Conservation (phyloP, 1,140 invertebrate species). For the Hycleus cichorii region DNA sequence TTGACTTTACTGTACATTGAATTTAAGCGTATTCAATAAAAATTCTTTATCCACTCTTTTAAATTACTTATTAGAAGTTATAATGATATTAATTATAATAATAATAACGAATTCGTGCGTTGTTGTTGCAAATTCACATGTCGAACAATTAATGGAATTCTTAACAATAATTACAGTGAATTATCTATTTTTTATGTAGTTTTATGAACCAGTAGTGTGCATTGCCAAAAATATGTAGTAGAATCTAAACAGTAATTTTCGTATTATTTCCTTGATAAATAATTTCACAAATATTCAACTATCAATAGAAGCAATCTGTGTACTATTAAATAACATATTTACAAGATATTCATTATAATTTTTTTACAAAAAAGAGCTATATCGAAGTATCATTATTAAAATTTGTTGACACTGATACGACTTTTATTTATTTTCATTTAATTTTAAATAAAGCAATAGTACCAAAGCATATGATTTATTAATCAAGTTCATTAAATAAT, state of each 20-base stretch:
- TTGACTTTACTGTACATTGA: slow-evolving; percentile 24
- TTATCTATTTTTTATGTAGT: neutral
- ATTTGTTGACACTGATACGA: neutral
- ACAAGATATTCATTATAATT: slow-evolving; percentile 16
- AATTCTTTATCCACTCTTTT: slow-evolving; percentile 16
- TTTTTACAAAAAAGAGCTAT: slow-evolving; percentile 15
- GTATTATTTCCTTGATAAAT: too few species aligned
- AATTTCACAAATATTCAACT: too few species aligned
- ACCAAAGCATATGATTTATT: slow-evolving; percentile 32
- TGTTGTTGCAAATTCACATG: slow-evolving; percentile 11
- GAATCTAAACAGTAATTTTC: too few species aligned
- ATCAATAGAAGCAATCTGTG: neutral
- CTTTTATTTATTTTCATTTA: neutral
- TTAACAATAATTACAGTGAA: neutral
- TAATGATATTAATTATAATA: too few species aligned
- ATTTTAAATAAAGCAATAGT: slow-evolving; percentile 37
- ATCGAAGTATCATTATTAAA: slow-evolving; percentile 1
- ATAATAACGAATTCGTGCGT: slow-evolving; percentile 14
- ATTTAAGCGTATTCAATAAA: slow-evolving; percentile 22
- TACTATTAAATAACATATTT: slow-evolving; percentile 18
- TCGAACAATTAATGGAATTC: neutral
- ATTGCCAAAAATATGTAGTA: neutral
- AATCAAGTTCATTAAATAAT: neutral
- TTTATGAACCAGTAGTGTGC: slow-evolving; percentile 9
- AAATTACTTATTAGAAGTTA: neutral